Evolutionary conservation across 2,888 invertebrate species (phyloP), one percentile per base, ranked within the genome.

Genomic region (Liodrosophila aerea): DNA sequence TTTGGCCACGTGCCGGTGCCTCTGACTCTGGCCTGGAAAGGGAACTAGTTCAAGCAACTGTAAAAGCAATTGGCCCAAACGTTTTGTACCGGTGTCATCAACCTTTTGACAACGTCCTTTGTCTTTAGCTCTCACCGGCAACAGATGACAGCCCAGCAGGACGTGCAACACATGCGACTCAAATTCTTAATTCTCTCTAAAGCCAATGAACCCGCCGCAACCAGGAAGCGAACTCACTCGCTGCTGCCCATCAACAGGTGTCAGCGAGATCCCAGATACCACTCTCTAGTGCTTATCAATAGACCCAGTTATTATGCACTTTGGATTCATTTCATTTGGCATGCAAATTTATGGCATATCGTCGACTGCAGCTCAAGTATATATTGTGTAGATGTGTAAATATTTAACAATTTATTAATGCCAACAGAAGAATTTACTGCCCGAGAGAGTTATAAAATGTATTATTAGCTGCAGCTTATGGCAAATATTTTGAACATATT

Each of bases 21-120:
- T 18, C 11, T 13, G 7, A 37, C 39, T 34, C 22, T 29, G 64
- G 39, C 49, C 50, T 33, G 46, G 11, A 60, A 56, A 70, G 58
- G 76, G 72, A 80, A 80, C 78, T 80, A 80, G 86, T 86, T 69
- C 85, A 84, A 68, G 76, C 86, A 81, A 85, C 81, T 81, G 86
- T 81, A 84, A 81, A 77, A 58, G 64, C 81, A 76, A 73, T 76
- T 61, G 64, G 63, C 52, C n/a, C 22, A 68, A 69, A 60, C 52
- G 61, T 49, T 64, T 40, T n/a, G n/a, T n/a, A n/a, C 31, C 45
- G 63, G 86, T 83, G 81, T 81, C 81, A 86, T 81, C 85, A 84
- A 86, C 81, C 81, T 80, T 73, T 68, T 41, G 44, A 65, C 66
- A 76, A 63, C 64, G 85, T 77, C 75, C 73, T 75, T 83, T 85